phyloP scores from a whole-genome alignment of 2,797 vertebrate species.

The Lutjanus campechanus region DNA sequence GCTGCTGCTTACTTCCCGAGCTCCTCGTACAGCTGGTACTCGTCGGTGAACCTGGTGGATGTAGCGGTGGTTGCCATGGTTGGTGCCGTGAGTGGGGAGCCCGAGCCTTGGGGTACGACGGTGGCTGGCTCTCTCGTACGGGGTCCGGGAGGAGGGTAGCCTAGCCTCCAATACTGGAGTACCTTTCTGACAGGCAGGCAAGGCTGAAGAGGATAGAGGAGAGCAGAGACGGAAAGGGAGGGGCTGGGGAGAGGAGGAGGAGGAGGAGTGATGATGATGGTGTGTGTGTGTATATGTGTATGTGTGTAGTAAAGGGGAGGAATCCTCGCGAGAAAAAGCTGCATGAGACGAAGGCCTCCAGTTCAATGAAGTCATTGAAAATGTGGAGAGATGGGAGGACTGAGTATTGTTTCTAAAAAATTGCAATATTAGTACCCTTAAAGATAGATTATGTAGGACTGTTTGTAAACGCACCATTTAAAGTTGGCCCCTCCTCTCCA shows the following conservation, averaged over 20 bases:
- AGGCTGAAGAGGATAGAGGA: constrained; percentile 77
- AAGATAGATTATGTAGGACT: no score
- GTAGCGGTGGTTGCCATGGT: constrained; percentile 89
- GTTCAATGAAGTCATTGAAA: constrained; percentile 60
- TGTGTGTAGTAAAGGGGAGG: constrained; percentile 42
- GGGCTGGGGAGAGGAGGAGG: constrained; percentile 64
- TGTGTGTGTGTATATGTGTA: constrained; percentile 37
- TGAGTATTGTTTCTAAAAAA: no score
- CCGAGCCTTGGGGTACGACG: constrained; percentile 75
- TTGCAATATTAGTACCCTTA: no score
- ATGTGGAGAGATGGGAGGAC: constrained; percentile 37
- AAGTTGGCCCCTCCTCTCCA: no score
- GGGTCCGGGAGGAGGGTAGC: constrained; percentile 78
- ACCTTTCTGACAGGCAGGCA: constrained; percentile 81
- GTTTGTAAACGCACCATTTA: no score
- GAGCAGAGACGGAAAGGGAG: constrained; percentile 78
- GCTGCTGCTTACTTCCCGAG: constrained; percentile 95
- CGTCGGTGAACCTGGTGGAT: constrained; percentile 97
- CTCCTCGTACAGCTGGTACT: constrained; percentile 98
- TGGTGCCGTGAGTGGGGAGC: constrained; percentile 64
- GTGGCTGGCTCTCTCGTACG: constrained; percentile 78
- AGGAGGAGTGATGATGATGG: constrained; percentile 38
- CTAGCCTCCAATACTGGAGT: constrained; percentile 81
- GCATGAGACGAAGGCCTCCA: constrained; percentile 53
- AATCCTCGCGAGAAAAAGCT: constrained; percentile 75